A percentile compares a stretch with the other conserved stretches of the same genome.
These are phyloP conservation scores for Fundulus diaphanus DNA, from an alignment of 2,797 vertebrate genomes.

Conservation along the genomic window DNA sequence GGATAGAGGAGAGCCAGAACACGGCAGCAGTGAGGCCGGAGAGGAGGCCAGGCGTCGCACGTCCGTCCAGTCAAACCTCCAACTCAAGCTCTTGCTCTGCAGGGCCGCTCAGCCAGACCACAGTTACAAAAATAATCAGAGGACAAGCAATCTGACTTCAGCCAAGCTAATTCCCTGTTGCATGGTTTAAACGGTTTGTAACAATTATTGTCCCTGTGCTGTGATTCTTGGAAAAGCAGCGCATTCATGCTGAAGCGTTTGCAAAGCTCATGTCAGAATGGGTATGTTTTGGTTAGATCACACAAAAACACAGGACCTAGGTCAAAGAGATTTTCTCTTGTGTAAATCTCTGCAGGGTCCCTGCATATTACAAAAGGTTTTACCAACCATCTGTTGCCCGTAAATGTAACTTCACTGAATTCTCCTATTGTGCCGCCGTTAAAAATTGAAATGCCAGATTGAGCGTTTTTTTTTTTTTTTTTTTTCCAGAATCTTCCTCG, in stretches of 20 bases:
- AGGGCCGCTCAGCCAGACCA: constrained; percentile 26
- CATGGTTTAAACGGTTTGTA: constrained; percentile 14
- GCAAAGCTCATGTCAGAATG: constrained; percentile 25
- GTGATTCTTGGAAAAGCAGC: constrained; percentile 21
- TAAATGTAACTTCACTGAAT: constrained; percentile 37
- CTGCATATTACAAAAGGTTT: constrained; percentile 31
- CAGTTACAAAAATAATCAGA: constrained; percentile 37
- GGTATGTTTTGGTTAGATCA: constrained; percentile 36
- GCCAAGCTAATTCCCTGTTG: constrained; percentile 34
- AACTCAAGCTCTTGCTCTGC: constrained; percentile 67
- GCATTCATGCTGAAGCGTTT: constrained; percentile 17
- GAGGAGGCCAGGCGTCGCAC: constrained; percentile 15
- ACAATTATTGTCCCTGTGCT: constrained; percentile 9
- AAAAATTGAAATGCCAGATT: constrained; percentile 32
- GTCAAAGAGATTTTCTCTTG: constrained; percentile 32
- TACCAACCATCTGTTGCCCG: constrained; percentile 28
- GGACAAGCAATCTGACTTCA: constrained; percentile 60
- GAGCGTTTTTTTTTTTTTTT: constrained; percentile 20
- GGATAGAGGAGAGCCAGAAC: constrained; percentile 52
- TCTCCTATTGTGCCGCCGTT: constrained; percentile 24
- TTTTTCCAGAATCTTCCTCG: constrained; percentile 21
- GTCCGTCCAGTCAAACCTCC: constrained; percentile 59
- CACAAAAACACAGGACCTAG: constrained; percentile 35
- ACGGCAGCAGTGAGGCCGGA: constrained; percentile 49
- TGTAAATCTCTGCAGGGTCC: constrained; percentile 31